Base-by-base conservation (phyloP, 2,888 invertebrate genomes). In the Byasa hedistus region DNA sequence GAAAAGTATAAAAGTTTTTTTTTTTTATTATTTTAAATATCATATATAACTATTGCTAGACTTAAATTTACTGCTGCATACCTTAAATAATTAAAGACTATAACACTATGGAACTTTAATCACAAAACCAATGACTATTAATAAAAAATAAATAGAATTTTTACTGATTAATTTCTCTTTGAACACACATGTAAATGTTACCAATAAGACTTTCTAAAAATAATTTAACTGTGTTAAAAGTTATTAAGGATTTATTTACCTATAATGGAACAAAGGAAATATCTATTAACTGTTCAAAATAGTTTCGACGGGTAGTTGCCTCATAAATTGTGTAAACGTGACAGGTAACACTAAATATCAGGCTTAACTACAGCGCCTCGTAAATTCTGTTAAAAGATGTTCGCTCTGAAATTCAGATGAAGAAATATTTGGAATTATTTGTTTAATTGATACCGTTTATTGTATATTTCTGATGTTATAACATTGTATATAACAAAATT, bases 321-420 rank as follows among this genome's bases (percentile, higher is more conserved):
- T 23, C 36, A 59, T 63, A 66, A 63, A 66, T 66, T 66, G 15
- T 55, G 5, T 22, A 51, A 62, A 59, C 59, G 66, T 36, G 58
- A 56, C 67, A 57, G 63, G 51, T 64, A 67, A 64, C 58, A 63
- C 60, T 67, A 67, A 67, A 63, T 63, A 66, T 66, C 61, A 63
- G 44, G 63, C 59, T 66, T 66, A 66, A 48, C 57, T 66, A 59
- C 59, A 59, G 36, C 59, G 58, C 62, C 55, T 64, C 44, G 55
- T 67, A 48, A 48, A 48, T 48, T 56, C 64, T 51, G 59, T 56
- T 39, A 22, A 19, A 21, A 67, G 63, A 57, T 63, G 60, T 23
- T 54, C 39, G 48, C 48, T 15, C 5, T 4, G 48, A 48, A 48
- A 48, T 48, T 48, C n/a, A 3, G 48, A 48, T 48, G n/a, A 48